Conservation (phyloP, 2,113 vertebrate species). For the Mola mola region DNA sequence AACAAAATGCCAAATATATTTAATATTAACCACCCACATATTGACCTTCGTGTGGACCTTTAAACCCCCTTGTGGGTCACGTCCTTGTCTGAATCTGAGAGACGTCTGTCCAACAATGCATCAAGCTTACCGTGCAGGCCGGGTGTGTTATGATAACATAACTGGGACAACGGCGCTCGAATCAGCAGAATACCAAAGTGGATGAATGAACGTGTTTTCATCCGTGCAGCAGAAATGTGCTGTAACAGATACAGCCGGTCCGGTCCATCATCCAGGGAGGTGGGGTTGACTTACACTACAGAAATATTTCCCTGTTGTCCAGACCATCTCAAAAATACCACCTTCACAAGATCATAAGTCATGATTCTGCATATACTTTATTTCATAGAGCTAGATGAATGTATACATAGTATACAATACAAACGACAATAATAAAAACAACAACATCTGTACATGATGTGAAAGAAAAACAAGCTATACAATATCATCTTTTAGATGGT, state of each 20-base stretch:
- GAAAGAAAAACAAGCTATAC: constrained; percentile 37
- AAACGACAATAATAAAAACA: constrained; percentile 50
- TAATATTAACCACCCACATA: too few species aligned
- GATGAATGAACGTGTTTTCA: constrained; percentile 56
- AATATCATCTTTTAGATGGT: constrained; percentile 51
- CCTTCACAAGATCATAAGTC: too few species aligned
- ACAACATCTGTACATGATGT: constrained; percentile 48
- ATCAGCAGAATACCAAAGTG: constrained; percentile 71
- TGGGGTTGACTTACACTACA: too few species aligned
- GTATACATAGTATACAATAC: constrained; percentile 81
- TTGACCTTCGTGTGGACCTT: neutral
- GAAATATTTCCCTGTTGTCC: too few species aligned
- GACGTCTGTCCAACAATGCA: constrained; percentile 41
- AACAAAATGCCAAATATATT: neutral
- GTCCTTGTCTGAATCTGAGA: constrained; percentile 25
- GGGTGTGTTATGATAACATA: constrained; percentile 52
- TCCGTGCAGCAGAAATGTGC: constrained; percentile 32
- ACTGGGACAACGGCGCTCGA: constrained; percentile 40
- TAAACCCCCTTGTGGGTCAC: constrained; percentile 5
- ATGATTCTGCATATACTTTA: constrained; percentile 44
- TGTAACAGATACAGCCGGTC: constrained; percentile 21
- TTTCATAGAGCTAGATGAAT: constrained; percentile 66
- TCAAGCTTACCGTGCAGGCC: constrained; percentile 28
- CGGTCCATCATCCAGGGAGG: neutral
- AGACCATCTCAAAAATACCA: too few species aligned